Percentiles rank a stretch among this genome's conserved stretches.
Conservation (phyloP, 1,140 invertebrate species). For the Cydia fagiglandana region DNA sequence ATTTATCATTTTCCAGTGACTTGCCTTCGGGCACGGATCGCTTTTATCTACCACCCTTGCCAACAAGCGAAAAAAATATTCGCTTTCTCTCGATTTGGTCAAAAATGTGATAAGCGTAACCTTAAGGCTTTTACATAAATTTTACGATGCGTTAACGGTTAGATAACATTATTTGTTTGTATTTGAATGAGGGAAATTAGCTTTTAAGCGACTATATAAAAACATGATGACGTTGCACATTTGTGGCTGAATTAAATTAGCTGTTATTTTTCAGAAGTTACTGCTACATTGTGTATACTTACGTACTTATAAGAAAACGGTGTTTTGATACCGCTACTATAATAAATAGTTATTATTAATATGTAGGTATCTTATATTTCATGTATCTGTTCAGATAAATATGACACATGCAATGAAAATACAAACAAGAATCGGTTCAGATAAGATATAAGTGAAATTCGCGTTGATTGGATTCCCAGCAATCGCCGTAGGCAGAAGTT, state of each 20-base stretch:
- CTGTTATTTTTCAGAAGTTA: neutral
- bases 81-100: neutral
- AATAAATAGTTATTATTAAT: no score
- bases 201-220: neutral
- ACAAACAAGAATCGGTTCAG: no score
- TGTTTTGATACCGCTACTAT: no score
- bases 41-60: constrained; percentile 13
- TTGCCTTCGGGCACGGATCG: constrained; percentile 25
- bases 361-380: no score
- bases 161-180: neutral
- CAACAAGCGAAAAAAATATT: neutral
- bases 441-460: no score
- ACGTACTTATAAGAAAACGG: no score
- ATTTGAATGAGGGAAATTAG: constrained; percentile 5
- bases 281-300: no score
- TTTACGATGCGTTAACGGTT: constrained; percentile 12
- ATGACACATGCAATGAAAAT: no score
- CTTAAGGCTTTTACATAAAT: constrained; percentile 15
- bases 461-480: no score
- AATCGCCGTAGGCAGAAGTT: neutral
- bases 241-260: neutral
- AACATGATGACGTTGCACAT: neutral
- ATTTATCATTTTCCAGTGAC: constrained; percentile 32
- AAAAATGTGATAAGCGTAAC: constrained; percentile 22
- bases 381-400: no score